phyloP scores from a whole-genome alignment of 2,888 invertebrate species.

The Agrochola litura region DNA sequence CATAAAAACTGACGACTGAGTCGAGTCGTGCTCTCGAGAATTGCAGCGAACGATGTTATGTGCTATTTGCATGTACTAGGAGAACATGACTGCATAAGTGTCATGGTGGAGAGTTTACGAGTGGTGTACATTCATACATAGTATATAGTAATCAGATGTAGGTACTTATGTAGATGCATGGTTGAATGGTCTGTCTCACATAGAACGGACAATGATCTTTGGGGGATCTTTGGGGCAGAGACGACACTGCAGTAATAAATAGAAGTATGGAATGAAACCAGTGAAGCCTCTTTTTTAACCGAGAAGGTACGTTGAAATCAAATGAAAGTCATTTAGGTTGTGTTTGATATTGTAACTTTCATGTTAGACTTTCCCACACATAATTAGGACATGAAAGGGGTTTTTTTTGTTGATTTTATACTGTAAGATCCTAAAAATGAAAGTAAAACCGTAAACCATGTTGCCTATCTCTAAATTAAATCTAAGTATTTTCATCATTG shows the following conservation, averaged over 20 bases:
- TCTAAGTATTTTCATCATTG: no score
- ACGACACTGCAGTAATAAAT: background rate
- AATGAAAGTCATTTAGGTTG: background rate
- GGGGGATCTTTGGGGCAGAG: background rate
- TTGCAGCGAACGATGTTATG: conserved; percentile 40
- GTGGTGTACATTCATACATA: background rate
- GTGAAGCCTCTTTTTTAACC: background rate
- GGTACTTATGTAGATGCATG: background rate
- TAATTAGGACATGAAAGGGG: background rate
- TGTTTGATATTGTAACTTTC: background rate
- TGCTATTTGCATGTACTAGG: conserved; percentile 53
- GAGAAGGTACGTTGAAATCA: background rate
- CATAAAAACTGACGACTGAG: conserved; percentile 45
- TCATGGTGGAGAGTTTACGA: conserved; percentile 46
- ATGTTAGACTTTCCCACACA: background rate
- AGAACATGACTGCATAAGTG: conserved; percentile 33
- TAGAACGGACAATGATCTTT: conserved; percentile 12
- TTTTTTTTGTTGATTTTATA: no score
- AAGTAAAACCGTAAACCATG: no score
- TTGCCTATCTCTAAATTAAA: no score
- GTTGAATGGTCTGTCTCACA: background rate
- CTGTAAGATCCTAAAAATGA: no score
- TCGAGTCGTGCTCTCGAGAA: conserved; percentile 35
- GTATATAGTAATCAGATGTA: background rate
- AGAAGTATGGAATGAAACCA: background rate